These are phyloP conservation scores for Poecilia picta DNA, from an alignment of 2,797 vertebrate genomes.

Conservation along the genomic window DNA sequence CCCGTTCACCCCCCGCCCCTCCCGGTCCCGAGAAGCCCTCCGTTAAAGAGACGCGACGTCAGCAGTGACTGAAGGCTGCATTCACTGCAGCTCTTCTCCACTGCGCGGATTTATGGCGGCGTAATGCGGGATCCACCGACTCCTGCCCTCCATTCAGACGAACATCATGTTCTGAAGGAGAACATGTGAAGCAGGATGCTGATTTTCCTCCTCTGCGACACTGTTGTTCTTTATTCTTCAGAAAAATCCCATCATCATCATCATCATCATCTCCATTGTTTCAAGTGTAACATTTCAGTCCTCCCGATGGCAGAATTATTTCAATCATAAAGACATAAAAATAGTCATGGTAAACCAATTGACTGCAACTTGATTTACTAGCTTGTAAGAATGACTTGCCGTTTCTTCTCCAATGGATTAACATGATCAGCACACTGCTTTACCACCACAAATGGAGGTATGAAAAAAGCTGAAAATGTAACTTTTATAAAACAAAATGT, in stretches of 20 bases:
- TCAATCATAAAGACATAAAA: not conserved
- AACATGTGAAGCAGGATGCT: not conserved
- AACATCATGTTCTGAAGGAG: not conserved
- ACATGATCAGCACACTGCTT: too few relatives aligned
- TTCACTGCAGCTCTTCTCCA: conserved; percentile 2
- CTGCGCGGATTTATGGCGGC: not conserved
- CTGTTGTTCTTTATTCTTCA: not conserved
- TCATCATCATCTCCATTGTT: not conserved
- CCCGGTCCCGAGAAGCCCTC: conserved; percentile 72
- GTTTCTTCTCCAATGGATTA: too few relatives aligned
- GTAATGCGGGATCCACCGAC: not conserved
- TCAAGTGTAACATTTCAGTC: not conserved
- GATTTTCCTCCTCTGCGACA: not conserved
- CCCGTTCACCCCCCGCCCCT: conserved; percentile 57
- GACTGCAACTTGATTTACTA: not conserved
- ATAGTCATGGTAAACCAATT: not conserved
- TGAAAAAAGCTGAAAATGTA: too few relatives aligned
- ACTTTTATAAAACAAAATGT: too few relatives aligned
- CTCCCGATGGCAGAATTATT: not conserved
- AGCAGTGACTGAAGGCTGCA: conserved; percentile 22
- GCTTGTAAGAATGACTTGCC: not conserved
- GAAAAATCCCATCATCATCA: not conserved
- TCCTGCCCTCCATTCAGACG: not conserved
- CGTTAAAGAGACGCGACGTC: conserved; percentile 70
- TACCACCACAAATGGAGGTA: too few relatives aligned